Evolutionary conservation across 1,140 invertebrate species (phyloP), one percentile per base, ranked within the genome.

Genomic region (Macrotrachela quadricornifera): DNA sequence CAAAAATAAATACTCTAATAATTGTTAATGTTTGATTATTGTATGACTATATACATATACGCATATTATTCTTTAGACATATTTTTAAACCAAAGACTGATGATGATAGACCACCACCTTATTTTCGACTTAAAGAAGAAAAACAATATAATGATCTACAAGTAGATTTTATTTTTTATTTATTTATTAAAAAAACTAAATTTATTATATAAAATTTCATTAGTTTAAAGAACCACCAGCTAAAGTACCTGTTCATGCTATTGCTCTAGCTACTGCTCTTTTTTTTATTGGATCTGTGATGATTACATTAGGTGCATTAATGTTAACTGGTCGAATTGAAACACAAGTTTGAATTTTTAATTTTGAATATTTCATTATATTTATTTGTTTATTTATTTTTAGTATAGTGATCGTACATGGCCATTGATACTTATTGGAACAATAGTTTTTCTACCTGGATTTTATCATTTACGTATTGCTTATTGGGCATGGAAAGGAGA

Each of bases 401-500:
- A 73, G 68, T 72, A 74, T 59, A 57, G 63, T 16, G 73, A 75
- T 57, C 62, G 83, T 56, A 79, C 82, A 64, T 85, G 83, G 82
- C 82, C 83, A 4, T 74, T 86, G 60, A 77, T 86, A 58, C 79
- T 85, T 58, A 70, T 90, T 56, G 85, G 84, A 41, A 68, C 75
- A 14, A 73, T 90, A 37, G 85, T 86, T 81, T 86, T 90, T 62
- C 78, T 87, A 46, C 84, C 85, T 11, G 84, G 84, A 49, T 77
- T 78, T 52, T 88, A 90, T 68, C 84, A 90, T 66, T 78, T 85
- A 41, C 75, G 82, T 58, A 82, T 88, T 60, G 84, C 83, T n/a
- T 82, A 80, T 63, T 81, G 80, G 71, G 83, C 83, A 0, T 86
- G 80, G 65, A 78, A 78, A 61, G 78, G 83, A 63, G 79, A 82